Evolutionary conservation across 1,140 invertebrate species (phyloP), one percentile per base, ranked within the genome.

Genomic region (Diachasma alloeum): DNA sequence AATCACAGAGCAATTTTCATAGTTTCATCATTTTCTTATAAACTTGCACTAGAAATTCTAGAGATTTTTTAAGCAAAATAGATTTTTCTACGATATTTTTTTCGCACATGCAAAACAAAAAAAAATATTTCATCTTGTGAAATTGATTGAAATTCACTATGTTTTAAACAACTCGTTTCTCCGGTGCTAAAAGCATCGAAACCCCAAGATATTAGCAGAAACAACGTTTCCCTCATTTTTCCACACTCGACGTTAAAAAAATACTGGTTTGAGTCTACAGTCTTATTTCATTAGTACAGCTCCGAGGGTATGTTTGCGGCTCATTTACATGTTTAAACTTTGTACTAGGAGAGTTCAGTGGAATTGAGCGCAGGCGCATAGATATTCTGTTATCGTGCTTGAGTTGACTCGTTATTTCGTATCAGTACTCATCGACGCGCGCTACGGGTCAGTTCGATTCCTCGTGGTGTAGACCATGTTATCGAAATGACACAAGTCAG

Each of bases 251-350:
- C 4, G 66, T 31, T 2, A 31, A 26, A 68, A 46, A 42, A 70
- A 67, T 26, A 67, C 37, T 67, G 19, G 13, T 66, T 66, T 66
- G 66, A n/a, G 48, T 19, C 0, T 53, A 53, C n/a, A 9, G 15
- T 15, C 22, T 63, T 31, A 63, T 63, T 63, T 24, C 22, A 63
- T 63, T 63, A 63, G n/a, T n/a, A n/a, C n/a, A n/a, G 59, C 59
- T 63, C 9, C 9, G 9, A 2, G n/a, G 4, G 24, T 26, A 24
- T 63, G 59, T 63, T 63, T 26, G 59, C 59, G 22, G 59, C 10
- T 63, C 19, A 63, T 63, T 63, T 63, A 63, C 59, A 63, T 63
- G 59, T 63, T 56, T 26, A 63, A 63, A 63, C 59, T 63, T 63
- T 26, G 22, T 10, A 22, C n/a, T 19, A 22, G 53, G 53, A n/a